Evolutionary conservation across 2,113 vertebrate species (phyloP).

Genomic region (Phyllostomus discolor): DNA sequence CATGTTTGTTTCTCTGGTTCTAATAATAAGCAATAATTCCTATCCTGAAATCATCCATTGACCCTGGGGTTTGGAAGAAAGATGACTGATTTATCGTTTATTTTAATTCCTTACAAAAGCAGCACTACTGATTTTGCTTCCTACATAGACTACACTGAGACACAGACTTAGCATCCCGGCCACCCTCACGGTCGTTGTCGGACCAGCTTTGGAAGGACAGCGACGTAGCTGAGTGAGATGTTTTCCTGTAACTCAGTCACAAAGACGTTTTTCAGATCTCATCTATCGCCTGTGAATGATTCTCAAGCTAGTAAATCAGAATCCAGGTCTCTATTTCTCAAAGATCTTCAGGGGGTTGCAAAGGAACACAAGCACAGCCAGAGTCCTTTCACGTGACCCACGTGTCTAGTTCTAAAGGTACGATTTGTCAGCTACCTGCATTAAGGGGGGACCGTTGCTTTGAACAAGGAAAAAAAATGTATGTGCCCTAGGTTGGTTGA

Average conservation of each 20-base stretch:
- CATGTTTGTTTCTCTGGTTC: constrained; percentile 1
- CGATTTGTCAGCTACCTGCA: background rate
- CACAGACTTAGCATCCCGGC: background rate
- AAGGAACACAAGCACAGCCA: background rate
- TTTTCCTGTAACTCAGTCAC: background rate
- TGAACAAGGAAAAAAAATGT: background rate
- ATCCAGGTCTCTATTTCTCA: background rate
- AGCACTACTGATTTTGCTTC: background rate
- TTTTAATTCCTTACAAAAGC: background rate
- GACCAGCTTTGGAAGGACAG: background rate
- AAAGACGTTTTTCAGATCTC: constrained; percentile 6
- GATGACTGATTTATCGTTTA: background rate
- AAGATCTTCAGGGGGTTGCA: background rate
- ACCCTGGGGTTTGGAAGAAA: background rate
- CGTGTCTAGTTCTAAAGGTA: constrained; percentile 1
- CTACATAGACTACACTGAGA: background rate
- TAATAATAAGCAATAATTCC: constrained; percentile 39
- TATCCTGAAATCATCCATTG: background rate
- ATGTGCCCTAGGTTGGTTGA: background rate
- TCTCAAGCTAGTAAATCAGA: constrained; percentile 39
- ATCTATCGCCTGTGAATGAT: background rate
- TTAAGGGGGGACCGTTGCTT: background rate
- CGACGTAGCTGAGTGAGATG: constrained; percentile 7
- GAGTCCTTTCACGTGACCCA: background rate
- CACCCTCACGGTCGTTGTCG: background rate